phyloP scores from a whole-genome alignment of 2,888 invertebrate genomes.

The Eucera pruinosa region DNA sequence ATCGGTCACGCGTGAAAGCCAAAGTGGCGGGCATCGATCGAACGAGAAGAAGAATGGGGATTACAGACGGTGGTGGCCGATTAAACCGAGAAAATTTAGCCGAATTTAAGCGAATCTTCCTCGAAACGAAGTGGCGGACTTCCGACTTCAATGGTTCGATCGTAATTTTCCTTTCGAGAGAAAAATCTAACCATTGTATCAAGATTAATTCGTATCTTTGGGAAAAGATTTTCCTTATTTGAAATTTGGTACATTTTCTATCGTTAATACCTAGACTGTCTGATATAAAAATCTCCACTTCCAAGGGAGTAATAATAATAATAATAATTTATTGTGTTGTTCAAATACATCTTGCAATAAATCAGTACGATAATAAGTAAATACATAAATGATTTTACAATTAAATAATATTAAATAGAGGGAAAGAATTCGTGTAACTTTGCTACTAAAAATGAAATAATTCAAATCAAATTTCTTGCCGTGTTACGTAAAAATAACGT shows the following conservation, averaged over 20 bases:
- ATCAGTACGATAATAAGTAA: no score
- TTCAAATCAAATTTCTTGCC: no score
- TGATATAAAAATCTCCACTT: background rate
- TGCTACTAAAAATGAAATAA: no score
- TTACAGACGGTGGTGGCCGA: slow-evolving; percentile 26
- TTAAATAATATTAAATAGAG: no score
- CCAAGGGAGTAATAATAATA: no score
- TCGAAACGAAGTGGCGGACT: slow-evolving; percentile 14
- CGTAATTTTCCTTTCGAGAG: background rate
- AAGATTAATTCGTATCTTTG: no score
- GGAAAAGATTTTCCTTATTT: background rate
- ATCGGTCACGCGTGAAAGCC: background rate
- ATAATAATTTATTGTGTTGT: background rate
- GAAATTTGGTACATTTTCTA: background rate
- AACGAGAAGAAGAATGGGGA: background rate
- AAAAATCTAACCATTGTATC: no score
- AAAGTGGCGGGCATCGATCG: background rate
- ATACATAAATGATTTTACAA: no score
- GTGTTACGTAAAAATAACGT: no score
- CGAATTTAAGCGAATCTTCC: slow-evolving; percentile 1
- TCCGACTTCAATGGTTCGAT: background rate
- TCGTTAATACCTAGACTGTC: background rate
- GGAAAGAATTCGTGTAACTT: no score
- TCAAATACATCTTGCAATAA: no score
- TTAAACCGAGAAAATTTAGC: background rate